Percentiles rank a stretch among this genome's conserved stretches.
Conservation (phyloP, 2,113 vertebrate species). For the Connochaetes taurinus region DNA sequence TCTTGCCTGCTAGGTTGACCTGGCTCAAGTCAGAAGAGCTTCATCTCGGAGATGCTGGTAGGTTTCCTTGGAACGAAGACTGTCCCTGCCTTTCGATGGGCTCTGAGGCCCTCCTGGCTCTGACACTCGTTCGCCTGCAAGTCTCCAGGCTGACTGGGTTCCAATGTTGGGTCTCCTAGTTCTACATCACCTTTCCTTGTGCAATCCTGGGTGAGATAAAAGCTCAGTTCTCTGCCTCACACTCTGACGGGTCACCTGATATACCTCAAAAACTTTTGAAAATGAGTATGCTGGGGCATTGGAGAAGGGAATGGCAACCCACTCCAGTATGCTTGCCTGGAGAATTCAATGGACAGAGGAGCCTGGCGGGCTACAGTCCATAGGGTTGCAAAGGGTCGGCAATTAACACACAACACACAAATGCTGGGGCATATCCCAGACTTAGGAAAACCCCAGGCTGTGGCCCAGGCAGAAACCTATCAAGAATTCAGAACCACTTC, state of each 20-base stretch:
- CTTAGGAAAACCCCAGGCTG: neutral
- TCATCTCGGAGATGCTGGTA: neutral
- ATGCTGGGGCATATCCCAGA: neutral
- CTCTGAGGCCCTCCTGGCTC: neutral
- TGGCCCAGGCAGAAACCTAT: neutral
- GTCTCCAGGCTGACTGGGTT: neutral
- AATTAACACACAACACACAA: neutral
- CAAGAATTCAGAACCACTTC: neutral
- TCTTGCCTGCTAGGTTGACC: neutral
- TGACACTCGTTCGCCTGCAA: neutral
- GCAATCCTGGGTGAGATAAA: neutral
- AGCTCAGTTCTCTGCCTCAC: neutral
- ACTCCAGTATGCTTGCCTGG: neutral
- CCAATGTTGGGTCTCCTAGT: neutral
- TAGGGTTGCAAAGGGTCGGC: neutral
- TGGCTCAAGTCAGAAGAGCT: neutral
- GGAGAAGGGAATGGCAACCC: neutral
- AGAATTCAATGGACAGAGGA: neutral
- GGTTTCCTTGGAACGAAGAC: neutral
- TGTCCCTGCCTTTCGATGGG: rapidly evolving
- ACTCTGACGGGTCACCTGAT: neutral
- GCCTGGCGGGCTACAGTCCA: neutral
- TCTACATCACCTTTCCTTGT: neutral
- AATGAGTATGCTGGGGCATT: neutral
- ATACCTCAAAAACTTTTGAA: neutral